Base-by-base conservation (phyloP, 2,888 invertebrate species). In the Diarsia brunnea region DNA sequence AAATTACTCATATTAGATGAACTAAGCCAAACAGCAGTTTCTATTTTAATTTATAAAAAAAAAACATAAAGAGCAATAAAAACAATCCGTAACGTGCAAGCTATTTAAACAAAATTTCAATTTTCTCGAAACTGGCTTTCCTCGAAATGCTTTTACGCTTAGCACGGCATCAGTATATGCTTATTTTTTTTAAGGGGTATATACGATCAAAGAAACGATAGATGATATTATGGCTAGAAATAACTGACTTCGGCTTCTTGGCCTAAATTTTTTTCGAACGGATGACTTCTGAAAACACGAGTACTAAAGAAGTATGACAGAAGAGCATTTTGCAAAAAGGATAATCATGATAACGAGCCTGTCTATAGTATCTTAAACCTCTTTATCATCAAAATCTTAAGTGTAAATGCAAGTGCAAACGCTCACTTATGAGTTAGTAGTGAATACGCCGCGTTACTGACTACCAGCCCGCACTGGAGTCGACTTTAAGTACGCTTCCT, bases 401-500 rank as follows among this genome's bases (percentile, higher is more conserved):
- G 38, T 49, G 21, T 5, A 21, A 7, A 64, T 68, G 79, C 69
- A 70, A 53, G 5, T 66, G 66, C 70, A 69, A 69, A 74, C 84
- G 65, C 24, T 75, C 64, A 78, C 65, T 81, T 87, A 84, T 87
- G 87, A 84, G 85, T 82, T 64, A 76, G 53, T 65, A 69, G 78
- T 65, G 85, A 87, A 64, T 51, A 71, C 47, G 53, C 1, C 76
- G 70, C 86, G 78, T 85, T 83, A 85, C 71, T 53, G 84, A 86
- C 66, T 72, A 24, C 71, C 65, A 43, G 58, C 67, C 65, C 49
- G 78, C 68, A 61, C 83, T 84, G 84, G 74, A 89, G 91, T 89
- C 90, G 88, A 90, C 88, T 90, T 91, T 91, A 93, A 93, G 95
- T 94, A 94, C 92, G 90, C 93, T 95, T 95, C 95, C 96, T 95